Evolutionary conservation across 1,140 invertebrate species (phyloP), one percentile per base, ranked within the genome.

Genomic region (Ericerus pela): DNA sequence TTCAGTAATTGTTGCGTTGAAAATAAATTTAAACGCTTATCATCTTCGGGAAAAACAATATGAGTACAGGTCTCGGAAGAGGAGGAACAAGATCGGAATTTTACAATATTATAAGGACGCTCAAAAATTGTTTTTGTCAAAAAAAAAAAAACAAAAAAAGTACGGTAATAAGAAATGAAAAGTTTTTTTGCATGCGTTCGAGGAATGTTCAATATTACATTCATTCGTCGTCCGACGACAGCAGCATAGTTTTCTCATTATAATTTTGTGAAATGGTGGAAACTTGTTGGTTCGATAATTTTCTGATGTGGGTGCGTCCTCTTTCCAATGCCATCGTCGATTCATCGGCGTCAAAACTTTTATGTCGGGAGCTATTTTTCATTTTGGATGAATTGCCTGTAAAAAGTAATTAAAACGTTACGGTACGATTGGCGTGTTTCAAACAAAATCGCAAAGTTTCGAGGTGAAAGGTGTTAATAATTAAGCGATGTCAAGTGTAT

Each of bases 191-290:
- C n/a, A n/a, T n/a, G n/a, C n/a, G n/a, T n/a, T n/a, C n/a, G n/a
- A n/a, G n/a, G n/a, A n/a, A n/a, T n/a, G n/a, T n/a, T n/a, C n/a
- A n/a, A n/a, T n/a, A n/a, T 72, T 77, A 94, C 76, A 91, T 88
- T 73, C 94, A 94, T 72, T 96, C 93, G 71, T 96, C 93, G 69
- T 96, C 93, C 56, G 91, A 95, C 72, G 88, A 94, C 56, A 96
- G 77, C 53, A 96, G 75, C 75, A 93, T 92, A 20, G 91, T 92
- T 73, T 96, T 96, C 73, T 96, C 93, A 71, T 88, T 93, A 73
- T 93, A 92, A 67, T 85, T 85, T 65, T 80, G 79, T 26, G 85
- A 47, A 24, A 47, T 47, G 2, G 41, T 47, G 2, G 41, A 3
- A 4, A 47, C 41, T 24, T 47, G 22, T 24, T 47, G 41, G 14